These are phyloP conservation scores for Drosophila mimica DNA, from an alignment of 2,888 invertebrate genomes.

Conservation along the genomic window DNA sequence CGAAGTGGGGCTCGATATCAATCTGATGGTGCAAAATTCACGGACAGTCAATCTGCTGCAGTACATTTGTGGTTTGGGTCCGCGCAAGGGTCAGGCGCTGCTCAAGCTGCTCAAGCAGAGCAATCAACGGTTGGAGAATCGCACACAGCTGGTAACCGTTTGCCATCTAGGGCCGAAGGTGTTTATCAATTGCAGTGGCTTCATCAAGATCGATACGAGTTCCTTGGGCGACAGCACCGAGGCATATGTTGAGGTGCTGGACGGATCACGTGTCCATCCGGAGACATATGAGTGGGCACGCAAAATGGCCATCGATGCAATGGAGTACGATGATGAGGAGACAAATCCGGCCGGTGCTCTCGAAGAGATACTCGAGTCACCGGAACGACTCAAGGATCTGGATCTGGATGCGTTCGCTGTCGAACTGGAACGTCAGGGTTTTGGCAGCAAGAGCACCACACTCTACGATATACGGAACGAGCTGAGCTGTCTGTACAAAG, in stretches of 20 bases:
- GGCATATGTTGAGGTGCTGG: conserved; percentile 97
- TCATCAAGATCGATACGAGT: conserved; percentile 99
- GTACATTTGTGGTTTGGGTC: conserved; percentile 98
- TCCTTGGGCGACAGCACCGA: conserved; percentile 97
- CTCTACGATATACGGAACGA: conserved; percentile 98
- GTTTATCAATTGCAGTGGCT: conserved; percentile 99
- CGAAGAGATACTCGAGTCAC: conserved; percentile 98
- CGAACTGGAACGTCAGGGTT: conserved; percentile 96
- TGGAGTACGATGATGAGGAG: conserved; percentile 99
- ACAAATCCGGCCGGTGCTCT: conserved; percentile 98
- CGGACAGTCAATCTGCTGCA: conserved; percentile 96
- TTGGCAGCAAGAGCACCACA: conserved; percentile 96
- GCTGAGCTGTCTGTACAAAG: conserved; percentile 96
- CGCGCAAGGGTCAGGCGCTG: conserved; percentile 95
- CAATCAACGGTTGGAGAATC: conserved; percentile 95
- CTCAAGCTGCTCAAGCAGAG: conserved; percentile 95
- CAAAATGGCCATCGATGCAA: conserved; percentile 99
- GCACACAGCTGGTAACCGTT: conserved; percentile 97
- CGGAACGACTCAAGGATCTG: conserved; percentile 96
- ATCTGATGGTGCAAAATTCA: conserved; percentile 94
- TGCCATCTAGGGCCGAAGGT: conserved; percentile 99
- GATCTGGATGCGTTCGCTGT: conserved; percentile 99
- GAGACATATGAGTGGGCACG: conserved; percentile 99
- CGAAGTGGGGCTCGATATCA: conserved; percentile 99
- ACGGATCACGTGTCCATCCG: conserved; percentile 98